Base-by-base conservation (phyloP, 2,113 vertebrate species). In the Phalacrocorax carbo region DNA sequence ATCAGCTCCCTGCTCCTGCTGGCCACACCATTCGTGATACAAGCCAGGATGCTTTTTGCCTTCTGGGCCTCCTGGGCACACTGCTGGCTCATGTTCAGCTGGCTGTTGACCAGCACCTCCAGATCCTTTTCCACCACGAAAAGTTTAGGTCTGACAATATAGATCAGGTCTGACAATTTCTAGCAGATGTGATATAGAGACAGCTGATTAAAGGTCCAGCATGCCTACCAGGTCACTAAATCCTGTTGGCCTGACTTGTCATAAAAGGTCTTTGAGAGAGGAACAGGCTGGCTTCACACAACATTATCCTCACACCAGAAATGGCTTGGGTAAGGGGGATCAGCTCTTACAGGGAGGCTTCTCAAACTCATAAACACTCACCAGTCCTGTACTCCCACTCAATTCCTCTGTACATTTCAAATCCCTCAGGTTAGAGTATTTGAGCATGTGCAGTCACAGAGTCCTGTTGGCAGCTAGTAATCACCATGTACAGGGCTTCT, bases 91-190 rank as follows among this genome's bases (percentile, higher is more conserved):
- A 3, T 34, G 29, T 58, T 42, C 38, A 91, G 19, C 20, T 1
- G 0, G 2, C 61, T 70, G 26, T 18, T 0, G 1, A n/a, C 7
- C 61, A 40, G 2, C 14, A 69, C 0, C 7, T 2, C 3, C 22
- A n/a, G 34, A 23, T 42, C 14, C 29, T 79, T 75, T 71, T 62
- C 58, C 5, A 4, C 8, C 29, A 57, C 60, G 52, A 51, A 64
- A 55, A 72, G 10, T 48, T n/a, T 19, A 60, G 11, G 13, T 85
- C 91, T 81, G 40, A 48, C 64, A 60, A 36, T 32, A 52, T 15
- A 68, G 15, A 62, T 70, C 5, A 22, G 34, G 19, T 38, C 42
- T 69, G 32, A 42, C 9, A 54, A 51, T 62, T 94, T 88, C 54
- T 77, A 73, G 23, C 17, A 87, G 65, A 46, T 84, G 25, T 66